phyloP scores from a whole-genome alignment of 2,888 invertebrate species.

The Zaprionus lineosus region DNA sequence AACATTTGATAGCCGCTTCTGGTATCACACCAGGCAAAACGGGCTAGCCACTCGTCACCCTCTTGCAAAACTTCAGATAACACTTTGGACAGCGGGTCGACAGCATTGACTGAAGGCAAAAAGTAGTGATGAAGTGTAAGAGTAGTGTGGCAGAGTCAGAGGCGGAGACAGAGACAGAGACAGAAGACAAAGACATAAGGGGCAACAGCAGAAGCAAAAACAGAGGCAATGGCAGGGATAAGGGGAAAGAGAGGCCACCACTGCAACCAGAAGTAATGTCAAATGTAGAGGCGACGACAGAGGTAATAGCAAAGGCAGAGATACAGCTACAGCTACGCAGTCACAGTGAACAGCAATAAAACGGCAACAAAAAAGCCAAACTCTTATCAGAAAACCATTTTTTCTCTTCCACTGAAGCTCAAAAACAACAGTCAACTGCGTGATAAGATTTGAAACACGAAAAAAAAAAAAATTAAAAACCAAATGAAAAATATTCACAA shows the following conservation, averaged over 20 bases:
- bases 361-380: conserved; percentile 42
- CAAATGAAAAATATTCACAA: conserved; percentile 29
- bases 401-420: conserved; percentile 53
- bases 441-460: conserved; percentile 62
- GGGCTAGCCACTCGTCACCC: conserved; percentile 27
- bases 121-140: conserved; percentile 26
- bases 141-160: conserved; percentile 26
- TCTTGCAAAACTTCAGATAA: conserved; percentile 44
- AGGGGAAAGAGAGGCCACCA: too few relatives aligned
- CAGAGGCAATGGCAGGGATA: too few relatives aligned
- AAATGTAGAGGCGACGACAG: too few relatives aligned
- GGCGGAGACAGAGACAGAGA: too few relatives aligned
- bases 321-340: neutral
- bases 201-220: too few relatives aligned
- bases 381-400: conserved; percentile 54
- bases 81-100: conserved; percentile 26
- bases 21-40: too few relatives aligned
- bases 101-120: conserved; percentile 34
- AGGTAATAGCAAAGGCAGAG: too few relatives aligned
- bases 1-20: neutral
- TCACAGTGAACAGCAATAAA: conserved; percentile 5
- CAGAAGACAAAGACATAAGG: too few relatives aligned
- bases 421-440: conserved; percentile 68
- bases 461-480: conserved; percentile 1
- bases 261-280: too few relatives aligned